Evolutionary conservation across 2,113 vertebrate genomes (phyloP), one percentile per base, ranked within the genome.

Genomic region (Falcunculus frontatus): DNA sequence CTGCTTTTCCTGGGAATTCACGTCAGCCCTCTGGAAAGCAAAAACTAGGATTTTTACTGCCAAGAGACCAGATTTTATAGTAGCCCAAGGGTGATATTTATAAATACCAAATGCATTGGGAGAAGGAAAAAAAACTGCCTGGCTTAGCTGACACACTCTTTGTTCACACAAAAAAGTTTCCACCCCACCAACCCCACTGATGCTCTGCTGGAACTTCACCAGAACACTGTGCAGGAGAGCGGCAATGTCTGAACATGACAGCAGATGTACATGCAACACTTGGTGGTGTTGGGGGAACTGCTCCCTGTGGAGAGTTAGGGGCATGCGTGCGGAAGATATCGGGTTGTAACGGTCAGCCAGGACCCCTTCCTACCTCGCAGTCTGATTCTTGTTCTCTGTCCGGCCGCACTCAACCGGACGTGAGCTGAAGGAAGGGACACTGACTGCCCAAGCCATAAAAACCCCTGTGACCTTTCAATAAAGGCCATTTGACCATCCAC

Each of bases 181-280:
- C 14, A 49, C 9, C 9, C 30, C 44, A 80, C 10, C 30, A 56
- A 44, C 3, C 12, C 11, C 20, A 27, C 11, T 6, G 33, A 41
- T 22, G 9, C 32, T 46, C 33, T 11, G 8, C 37, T 79, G 42
- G 53, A 79, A 55, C 21, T 64, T 41, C 41, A 77, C 59, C 27
- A 76, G 67, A 59, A 46, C 3, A 1, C n/a, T 0, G 0, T 35
- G 37, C 49, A 52, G 37, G 47, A 90, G 26, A 10, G 59, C 5
- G 30, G 23, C 6, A 17, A 35, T 20, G 25, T 9, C 35, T 62
- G 37, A 49, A 77, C 3, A 3, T 1, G 1, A 73, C 10, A 52
- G 46, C 25, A 26, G 14, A 55, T 29, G 13, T 27, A 47, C n/a
- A 53, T 6, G 10, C 44, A 69, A 57, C 42, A 18, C 7, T 47